Conservation (phyloP, 2,888 invertebrate species). For the Meloe dianella region DNA sequence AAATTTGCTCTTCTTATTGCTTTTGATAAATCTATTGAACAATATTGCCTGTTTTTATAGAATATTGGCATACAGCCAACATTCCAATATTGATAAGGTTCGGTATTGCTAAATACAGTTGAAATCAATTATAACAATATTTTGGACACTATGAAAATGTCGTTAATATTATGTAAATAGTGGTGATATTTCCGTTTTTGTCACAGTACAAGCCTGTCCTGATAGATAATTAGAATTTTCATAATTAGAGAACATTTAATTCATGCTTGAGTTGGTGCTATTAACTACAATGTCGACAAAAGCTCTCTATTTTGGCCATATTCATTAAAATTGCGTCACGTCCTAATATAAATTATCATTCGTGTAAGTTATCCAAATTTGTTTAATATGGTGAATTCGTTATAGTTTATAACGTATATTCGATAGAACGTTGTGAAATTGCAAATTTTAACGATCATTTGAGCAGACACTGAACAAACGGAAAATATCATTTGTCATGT, state of each 20-base stretch:
- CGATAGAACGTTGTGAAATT: neutral
- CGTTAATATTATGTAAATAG: neutral
- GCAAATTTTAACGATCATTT: neutral
- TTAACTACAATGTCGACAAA: neutral
- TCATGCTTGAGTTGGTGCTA: neutral
- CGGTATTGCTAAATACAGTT: neutral
- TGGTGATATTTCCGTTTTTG: neutral
- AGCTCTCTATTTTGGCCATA: neutral
- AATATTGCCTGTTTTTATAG: neutral
- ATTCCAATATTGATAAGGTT: neutral
- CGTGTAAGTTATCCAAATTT: neutral
- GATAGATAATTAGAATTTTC: neutral
- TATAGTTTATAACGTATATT: neutral
- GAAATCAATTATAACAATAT: neutral
- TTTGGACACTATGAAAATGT: neutral
- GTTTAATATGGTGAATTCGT: too few species aligned
- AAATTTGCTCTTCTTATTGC: neutral
- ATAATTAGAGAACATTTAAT: neutral
- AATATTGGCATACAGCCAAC: neutral
- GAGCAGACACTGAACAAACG: neutral
- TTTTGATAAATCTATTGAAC: conserved; percentile 7
- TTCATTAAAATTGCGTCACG: too few species aligned
- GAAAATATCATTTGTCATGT: neutral
- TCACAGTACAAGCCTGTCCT: neutral
- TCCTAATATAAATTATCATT: neutral